Evolutionary conservation across 2,888 invertebrate genomes (phyloP).

Genomic region (Blomia tropicalis): DNA sequence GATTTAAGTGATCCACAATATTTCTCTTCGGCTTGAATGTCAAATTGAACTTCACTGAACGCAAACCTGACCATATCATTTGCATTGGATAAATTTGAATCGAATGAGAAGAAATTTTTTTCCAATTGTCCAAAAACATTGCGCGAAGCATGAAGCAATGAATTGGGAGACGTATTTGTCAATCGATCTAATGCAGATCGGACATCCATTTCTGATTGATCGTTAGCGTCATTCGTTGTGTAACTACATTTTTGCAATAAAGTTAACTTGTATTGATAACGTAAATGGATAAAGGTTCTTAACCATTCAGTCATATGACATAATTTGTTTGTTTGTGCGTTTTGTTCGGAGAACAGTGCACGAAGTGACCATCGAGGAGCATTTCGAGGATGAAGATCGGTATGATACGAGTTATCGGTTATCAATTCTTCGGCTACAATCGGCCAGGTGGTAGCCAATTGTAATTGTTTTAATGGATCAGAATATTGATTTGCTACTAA

Average conservation of each 20-base stretch:
- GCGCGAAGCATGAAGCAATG: not conserved
- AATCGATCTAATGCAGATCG: slow-evolving; percentile 12
- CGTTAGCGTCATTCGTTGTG: not conserved
- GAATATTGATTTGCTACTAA: not conserved
- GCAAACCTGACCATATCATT: not conserved
- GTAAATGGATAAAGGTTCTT: not conserved
- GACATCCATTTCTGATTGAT: not conserved
- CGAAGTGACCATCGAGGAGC: slow-evolving; percentile 54
- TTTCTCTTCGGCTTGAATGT: not conserved
- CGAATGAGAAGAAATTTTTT: slow-evolving; percentile 2
- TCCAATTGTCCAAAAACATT: slow-evolving; percentile 10
- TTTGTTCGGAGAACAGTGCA: slow-evolving; percentile 36
- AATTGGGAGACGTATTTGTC: not conserved
- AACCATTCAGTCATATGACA: not conserved
- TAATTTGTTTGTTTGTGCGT: not conserved
- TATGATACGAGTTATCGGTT: slow-evolving; percentile 65
- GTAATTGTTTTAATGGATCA: slow-evolving; percentile 37
- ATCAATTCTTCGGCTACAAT: slow-evolving; percentile 65
- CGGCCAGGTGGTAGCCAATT: slow-evolving; percentile 69
- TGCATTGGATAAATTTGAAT: not conserved
- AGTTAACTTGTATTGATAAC: not conserved
- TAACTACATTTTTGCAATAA: not conserved
- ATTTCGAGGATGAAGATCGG: slow-evolving; percentile 61
- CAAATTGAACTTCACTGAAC: not conserved
- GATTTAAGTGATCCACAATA: slow-evolving; percentile 45